These are phyloP conservation scores for Helicolenus hilgendorfi DNA, from an alignment of 2,797 vertebrate genomes.

Conservation along the genomic window DNA sequence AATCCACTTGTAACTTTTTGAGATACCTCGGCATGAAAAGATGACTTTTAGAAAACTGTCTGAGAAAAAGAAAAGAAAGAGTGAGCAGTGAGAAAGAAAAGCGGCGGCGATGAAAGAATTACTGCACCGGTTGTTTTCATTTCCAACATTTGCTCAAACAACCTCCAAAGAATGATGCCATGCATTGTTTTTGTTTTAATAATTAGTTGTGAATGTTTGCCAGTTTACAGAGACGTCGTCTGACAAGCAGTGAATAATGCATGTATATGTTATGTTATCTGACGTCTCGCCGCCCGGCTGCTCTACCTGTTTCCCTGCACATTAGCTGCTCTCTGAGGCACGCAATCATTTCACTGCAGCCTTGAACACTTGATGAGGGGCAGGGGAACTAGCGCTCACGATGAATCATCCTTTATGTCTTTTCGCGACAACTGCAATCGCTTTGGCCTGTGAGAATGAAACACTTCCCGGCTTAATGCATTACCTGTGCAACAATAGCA, in stretches of 20 bases:
- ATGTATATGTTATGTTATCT: neutral
- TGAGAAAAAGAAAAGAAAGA: neutral
- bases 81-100: neutral
- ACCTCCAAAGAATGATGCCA: neutral
- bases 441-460: neutral
- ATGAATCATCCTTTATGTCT: constrained; percentile 47
- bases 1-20: neutral
- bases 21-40: neutral
- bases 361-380: constrained; percentile 1
- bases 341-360: constrained; percentile 24
- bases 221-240: neutral
- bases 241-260: constrained; percentile 17
- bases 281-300: neutral
- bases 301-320: constrained; percentile 39
- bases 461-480: neutral
- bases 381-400: neutral
- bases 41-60: neutral
- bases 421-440: neutral
- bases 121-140: neutral
- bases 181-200: neutral
- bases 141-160: neutral
- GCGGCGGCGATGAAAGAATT: neutral
- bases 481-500: neutral
- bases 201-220: neutral
- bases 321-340: constrained; percentile 26